Evolutionary conservation across 1,140 invertebrate genomes (phyloP), one percentile per base, ranked within the genome.

Genomic region (Zaprionus camerounensis): DNA sequence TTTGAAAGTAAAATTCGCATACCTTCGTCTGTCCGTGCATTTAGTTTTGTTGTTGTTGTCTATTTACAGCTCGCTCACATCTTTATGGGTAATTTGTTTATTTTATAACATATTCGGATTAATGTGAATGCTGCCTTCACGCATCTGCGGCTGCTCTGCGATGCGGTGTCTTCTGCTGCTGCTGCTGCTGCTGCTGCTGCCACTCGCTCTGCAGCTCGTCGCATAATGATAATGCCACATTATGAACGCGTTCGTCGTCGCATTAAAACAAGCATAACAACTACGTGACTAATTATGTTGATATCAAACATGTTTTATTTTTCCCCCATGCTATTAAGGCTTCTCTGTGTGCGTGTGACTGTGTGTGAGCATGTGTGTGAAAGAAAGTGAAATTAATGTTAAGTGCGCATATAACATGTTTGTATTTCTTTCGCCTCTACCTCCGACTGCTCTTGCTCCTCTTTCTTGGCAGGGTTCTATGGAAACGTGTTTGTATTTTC

Each of bases 271-370:
- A 91, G 73, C 78, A 91, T 87, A 87, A 87, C 83, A 84, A 80
- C 83, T 88, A 91, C 88, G 87, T 91, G 88, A 91, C 88, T 91
- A 91, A 91, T 91, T 91, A 91, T 84, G 80, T 84, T 91, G 81
- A 81, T 84, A 91, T 84, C 82, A 91, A 90, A 74, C 68, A 70
- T 80, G 53, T 72, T 73, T 69, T 41, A 75, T 49, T 56, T 56
- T 58, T 41, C 59, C 51, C 49, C 46, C 34, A 41, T 26, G 65
- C 59, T 69, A 73, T 80, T 83, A 70, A 77, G 70, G 69, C 69
- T 71, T 1, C 26, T 66, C 67, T 67, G n/a, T 67, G 61, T 81
- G 49, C 55, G 12, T 44, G 20, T 51, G 9, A 46, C 46, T 17
- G 56, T 57, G 28, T 41, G 31, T 59, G 71, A 72, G 17, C 66